These are phyloP conservation scores for Montipora efflorescens DNA, from an alignment of 64 coral and sea anemone genomes.

Conservation along the genomic window DNA sequence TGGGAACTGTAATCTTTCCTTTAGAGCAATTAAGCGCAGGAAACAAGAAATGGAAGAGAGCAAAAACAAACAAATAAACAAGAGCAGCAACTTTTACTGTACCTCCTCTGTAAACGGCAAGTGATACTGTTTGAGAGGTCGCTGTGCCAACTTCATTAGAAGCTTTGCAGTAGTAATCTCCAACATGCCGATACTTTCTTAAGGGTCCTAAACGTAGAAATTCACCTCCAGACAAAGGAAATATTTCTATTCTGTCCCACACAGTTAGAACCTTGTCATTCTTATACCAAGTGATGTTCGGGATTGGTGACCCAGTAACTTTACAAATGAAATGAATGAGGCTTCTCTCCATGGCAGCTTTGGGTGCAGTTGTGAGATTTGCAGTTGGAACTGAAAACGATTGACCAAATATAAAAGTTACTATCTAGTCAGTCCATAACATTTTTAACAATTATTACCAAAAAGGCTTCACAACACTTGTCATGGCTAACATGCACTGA, in stretches of 20 bases:
- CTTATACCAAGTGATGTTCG: constrained; percentile 73
- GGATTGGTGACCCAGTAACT: constrained; percentile 54
- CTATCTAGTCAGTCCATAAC: neutral
- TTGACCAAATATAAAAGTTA: neutral
- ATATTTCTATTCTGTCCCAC: constrained; percentile 2
- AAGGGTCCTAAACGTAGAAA: constrained; percentile 54
- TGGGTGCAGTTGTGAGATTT: constrained; percentile 38
- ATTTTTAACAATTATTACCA: too few species aligned
- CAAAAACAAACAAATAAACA: too few species aligned
- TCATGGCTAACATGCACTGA: too few species aligned
- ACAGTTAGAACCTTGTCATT: constrained; percentile 18
- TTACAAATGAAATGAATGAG: constrained; percentile 67
- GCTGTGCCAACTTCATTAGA: constrained; percentile 57
- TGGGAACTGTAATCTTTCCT: too few species aligned
- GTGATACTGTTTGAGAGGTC: constrained; percentile 23
- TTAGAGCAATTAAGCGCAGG: too few species aligned
- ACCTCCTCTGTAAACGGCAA: constrained; percentile 68
- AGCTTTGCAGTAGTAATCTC: constrained; percentile 66
- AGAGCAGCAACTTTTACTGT: too few species aligned
- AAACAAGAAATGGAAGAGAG: too few species aligned
- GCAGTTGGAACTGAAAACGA: constrained; percentile 67
- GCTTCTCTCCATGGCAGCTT: constrained; percentile 34
- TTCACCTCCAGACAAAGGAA: constrained; percentile 40
- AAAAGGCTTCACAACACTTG: too few species aligned
- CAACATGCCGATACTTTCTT: constrained; percentile 34